Percentiles rank a stretch among this genome's conserved stretches.
Conservation (phyloP, 2,113 vertebrate species). For the Peromyscus californicus region DNA sequence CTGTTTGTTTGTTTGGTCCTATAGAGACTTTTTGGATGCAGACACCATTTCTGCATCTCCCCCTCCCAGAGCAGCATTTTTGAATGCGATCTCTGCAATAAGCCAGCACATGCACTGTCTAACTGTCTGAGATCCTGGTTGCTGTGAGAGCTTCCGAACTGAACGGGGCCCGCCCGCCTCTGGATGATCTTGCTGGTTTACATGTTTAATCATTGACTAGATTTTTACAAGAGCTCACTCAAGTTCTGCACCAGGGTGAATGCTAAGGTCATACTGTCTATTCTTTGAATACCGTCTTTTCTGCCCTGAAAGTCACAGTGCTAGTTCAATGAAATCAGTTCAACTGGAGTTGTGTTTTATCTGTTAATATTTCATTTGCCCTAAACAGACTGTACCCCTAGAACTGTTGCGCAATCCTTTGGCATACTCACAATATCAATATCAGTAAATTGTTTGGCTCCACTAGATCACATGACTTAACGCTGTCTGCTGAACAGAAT, state of each 20-base stretch:
- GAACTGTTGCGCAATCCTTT: neutral
- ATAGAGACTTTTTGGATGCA: neutral
- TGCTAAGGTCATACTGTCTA: neutral
- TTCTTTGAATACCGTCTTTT: neutral
- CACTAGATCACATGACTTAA: constrained; percentile 3
- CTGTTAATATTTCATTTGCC: neutral
- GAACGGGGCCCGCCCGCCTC: neutral
- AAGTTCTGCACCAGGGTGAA: neutral
- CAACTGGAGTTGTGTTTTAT: neutral
- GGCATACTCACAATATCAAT: neutral
- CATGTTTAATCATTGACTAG: neutral
- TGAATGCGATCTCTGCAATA: neutral
- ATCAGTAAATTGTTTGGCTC: constrained; percentile 14
- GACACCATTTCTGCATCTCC: neutral
- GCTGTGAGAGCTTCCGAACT: neutral
- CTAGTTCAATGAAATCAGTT: neutral
- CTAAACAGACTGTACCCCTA: neutral
- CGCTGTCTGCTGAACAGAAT: constrained; percentile 14
- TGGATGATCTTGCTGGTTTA: neutral
- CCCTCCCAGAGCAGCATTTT: neutral
- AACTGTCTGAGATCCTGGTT: neutral
- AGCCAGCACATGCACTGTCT: accelerated
- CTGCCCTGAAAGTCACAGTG: neutral
- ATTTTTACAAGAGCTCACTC: neutral
- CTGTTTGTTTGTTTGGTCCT: neutral